These are phyloP conservation scores for Laticauda colubrina DNA, from an alignment of 2,113 vertebrate species.

Conservation along the genomic window DNA sequence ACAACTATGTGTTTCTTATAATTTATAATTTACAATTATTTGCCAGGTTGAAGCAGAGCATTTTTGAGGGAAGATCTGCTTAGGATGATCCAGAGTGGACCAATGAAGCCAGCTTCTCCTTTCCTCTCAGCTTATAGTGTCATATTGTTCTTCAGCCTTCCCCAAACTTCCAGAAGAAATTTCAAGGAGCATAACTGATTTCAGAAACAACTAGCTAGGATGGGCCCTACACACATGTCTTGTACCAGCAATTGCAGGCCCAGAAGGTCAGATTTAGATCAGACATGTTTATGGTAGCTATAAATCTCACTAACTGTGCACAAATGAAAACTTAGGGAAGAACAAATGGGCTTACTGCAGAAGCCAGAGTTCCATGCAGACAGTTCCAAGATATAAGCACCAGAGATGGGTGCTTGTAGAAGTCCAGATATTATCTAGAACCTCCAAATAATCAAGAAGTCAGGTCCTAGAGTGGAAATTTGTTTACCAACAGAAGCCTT, in stretches of 20 bases:
- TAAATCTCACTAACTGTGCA: neutral
- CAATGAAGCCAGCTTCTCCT: neutral
- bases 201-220: neutral
- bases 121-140: neutral
- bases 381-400: neutral
- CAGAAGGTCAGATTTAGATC: neutral
- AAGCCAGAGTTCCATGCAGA: neutral
- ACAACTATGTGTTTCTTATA: neutral
- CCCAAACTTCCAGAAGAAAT: neutral
- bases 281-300: neutral
- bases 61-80: neutral
- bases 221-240: neutral
- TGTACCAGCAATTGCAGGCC: neutral
- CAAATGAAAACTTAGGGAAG: neutral
- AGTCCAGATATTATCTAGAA: neutral
- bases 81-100: neutral
- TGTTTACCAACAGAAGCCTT: neutral
- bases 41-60: neutral
- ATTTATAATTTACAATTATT: neutral
- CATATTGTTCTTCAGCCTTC: neutral
- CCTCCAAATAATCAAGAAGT: neutral
- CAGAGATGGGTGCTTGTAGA: neutral
- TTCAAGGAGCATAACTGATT: neutral
- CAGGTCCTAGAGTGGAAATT: neutral
- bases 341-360: neutral